Conservation (phyloP, 2,888 invertebrate species). For the Plebejus melissa region DNA sequence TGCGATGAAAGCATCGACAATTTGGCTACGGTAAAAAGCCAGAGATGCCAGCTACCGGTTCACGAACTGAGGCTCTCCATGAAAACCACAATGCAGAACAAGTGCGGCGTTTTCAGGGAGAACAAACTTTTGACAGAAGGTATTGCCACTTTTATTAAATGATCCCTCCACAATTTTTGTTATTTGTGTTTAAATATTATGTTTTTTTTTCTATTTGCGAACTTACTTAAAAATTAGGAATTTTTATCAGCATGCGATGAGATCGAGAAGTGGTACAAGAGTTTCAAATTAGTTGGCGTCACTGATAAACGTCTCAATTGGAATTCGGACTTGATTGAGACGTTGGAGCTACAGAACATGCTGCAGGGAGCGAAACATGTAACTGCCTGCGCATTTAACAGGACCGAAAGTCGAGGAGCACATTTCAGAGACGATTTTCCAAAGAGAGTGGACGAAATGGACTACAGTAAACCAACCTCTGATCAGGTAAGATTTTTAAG, state of each 20-base stretch:
- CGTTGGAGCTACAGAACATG: constrained; percentile 97
- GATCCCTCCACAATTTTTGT: no score
- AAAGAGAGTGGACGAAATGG: constrained; percentile 92
- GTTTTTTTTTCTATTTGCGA: neutral
- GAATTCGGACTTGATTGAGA: constrained; percentile 97
- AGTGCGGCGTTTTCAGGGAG: constrained; percentile 98
- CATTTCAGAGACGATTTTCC: constrained; percentile 98
- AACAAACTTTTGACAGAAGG: constrained; percentile 91
- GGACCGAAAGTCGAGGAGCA: constrained; percentile 98
- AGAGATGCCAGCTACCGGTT: constrained; percentile 86
- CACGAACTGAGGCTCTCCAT: constrained; percentile 90
- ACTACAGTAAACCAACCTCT: constrained; percentile 92
- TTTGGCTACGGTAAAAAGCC: constrained; percentile 87
- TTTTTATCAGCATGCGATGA: constrained; percentile 57
- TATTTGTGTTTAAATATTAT: no score
- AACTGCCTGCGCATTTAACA: constrained; percentile 91
- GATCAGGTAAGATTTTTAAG: constrained; percentile 80
- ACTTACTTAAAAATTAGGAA: neutral
- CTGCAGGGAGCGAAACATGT: constrained; percentile 91
- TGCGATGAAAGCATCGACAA: constrained; percentile 94
- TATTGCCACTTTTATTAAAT: constrained; percentile 39
- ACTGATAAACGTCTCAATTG: constrained; percentile 87
- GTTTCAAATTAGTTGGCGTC: constrained; percentile 87
- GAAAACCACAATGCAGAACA: constrained; percentile 96
- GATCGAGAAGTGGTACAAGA: constrained; percentile 85